These are phyloP conservation scores for Lichenostomus cassidix DNA, from an alignment of 2,113 vertebrate species.

Conservation along the genomic window DNA sequence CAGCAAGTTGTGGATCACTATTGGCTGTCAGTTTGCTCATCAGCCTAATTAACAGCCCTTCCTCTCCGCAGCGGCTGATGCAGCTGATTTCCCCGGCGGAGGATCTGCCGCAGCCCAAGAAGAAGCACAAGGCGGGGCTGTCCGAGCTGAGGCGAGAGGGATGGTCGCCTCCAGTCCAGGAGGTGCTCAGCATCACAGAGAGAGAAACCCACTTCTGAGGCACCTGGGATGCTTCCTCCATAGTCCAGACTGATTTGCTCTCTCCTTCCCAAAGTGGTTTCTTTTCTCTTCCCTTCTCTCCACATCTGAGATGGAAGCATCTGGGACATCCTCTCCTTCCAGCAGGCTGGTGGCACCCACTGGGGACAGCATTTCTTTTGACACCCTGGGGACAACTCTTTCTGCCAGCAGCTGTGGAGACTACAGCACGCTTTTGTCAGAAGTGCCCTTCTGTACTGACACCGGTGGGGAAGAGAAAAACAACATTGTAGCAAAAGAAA, in stretches of 20 bases:
- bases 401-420: neutral
- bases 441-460: neutral
- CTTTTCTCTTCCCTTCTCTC: neutral
- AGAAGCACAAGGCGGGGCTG: neutral
- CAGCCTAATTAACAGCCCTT: slow-evolving; percentile 31
- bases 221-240: neutral
- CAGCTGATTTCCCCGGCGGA: slow-evolving; percentile 69
- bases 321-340: neutral
- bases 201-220: slow-evolving; percentile 74
- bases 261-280: neutral
- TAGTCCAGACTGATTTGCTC: neutral
- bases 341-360: neutral
- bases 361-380: neutral
- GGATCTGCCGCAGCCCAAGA: slow-evolving; percentile 70
- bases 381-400: neutral
- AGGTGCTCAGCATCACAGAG: slow-evolving; percentile 59
- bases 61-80: slow-evolving; percentile 59
- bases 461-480: neutral
- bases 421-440: neutral
- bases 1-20: neutral
- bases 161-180: neutral
- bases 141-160: rapidly evolving
- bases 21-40: neutral
- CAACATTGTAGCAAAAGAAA: neutral
- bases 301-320: neutral